Evolutionary conservation across 2,888 invertebrate genomes (phyloP), one percentile per base, ranked within the genome.

Genomic region (Perizoma affinitatum): DNA sequence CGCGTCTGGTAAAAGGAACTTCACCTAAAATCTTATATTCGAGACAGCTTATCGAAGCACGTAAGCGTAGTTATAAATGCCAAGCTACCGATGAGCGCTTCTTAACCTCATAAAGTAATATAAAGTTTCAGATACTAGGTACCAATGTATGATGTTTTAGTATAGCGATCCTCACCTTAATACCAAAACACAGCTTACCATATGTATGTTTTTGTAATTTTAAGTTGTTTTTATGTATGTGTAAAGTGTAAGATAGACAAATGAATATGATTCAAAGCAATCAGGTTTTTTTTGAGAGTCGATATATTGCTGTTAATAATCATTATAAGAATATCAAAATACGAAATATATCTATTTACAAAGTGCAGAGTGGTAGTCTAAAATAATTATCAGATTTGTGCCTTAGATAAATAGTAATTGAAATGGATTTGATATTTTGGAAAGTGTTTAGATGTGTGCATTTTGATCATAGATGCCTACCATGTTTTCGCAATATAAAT

Each of bases 141-240:
- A 60, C 60, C 60, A 54, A 40, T 50, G 22, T 56, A 63, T 47
- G 57, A 63, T 67, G 62, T 65, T 64, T 68, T 90, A 89, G 88
- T 72, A 74, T 90, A 90, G 89, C 86, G 79, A 83, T 87, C 90
- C 90, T 92, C 91, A 91, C 88, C 86, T 88, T 85, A 86, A 92
- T 91, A 92, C 92, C 92, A 92, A 92, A 92, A 88, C 87, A 91
- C 92, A 88, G 89, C 90, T 92, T 92, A 92, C 92, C 92, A 92
- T 66, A 68, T 66, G 88, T 90, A 86, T 86, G 88, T 84, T 88
- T 86, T 84, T 88, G 84, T 86, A 79, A 82, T 84, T 84, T 81
- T 92, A 90, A 90, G 89, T 92, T 90, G 90, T 80, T 80, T 49
- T 56, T 56, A 77, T 70, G 81, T 80, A 75, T 86, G 81, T 87